Evolutionary conservation across 2,888 invertebrate genomes (phyloP), one percentile per base, ranked within the genome.

Genomic region (Cacoxenus indagator): DNA sequence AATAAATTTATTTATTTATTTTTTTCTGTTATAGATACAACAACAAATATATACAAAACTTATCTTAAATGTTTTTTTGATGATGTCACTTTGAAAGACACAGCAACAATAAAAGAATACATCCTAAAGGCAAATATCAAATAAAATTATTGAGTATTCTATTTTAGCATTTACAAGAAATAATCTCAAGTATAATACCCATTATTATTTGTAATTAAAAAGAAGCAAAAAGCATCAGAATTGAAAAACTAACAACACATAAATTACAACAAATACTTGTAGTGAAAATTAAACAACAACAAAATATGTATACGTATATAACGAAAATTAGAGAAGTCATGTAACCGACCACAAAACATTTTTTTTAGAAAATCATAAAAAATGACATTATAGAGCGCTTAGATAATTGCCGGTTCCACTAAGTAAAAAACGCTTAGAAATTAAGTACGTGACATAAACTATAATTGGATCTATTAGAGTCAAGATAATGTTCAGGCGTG

Each of bases 371-470:
- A 59, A 59, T 59, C 59, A 31, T 59, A 59, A 43, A 61, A 61
- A 61, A 43, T 62, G 61, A 9, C 61, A 62, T 62, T 62, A 43
- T 19, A 59, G 17, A 17, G 1, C 17, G 8, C 9, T 2, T 59
- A 17, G 14, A 27, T 31, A 59, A 59, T 59, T 31, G 9, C 31
- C 17, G 59, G n/a, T 31, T 29, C 31, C 59, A 54, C 17, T 6
- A 8, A 31, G n/a, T 17, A 17, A 31, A 55, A 26, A 26, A 27
- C n/a, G 4, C 55, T 43, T 26, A 24, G 26, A 74, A 76, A 78
- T 80, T 80, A 82, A 82, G 77, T 81, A 81, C 83, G 83, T 83
- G 83, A 83, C 82, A 81, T 66, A 81, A 77, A 83, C 73, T 70
- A 72, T 81, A 81, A 81, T 83, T 83, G 80, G 80, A 78, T 70